Percentiles rank a stretch among this genome's conserved stretches.
These are phyloP conservation scores for Neolamprologus falcicula DNA, from an alignment of 2,113 vertebrate species.

Conservation along the genomic window DNA sequence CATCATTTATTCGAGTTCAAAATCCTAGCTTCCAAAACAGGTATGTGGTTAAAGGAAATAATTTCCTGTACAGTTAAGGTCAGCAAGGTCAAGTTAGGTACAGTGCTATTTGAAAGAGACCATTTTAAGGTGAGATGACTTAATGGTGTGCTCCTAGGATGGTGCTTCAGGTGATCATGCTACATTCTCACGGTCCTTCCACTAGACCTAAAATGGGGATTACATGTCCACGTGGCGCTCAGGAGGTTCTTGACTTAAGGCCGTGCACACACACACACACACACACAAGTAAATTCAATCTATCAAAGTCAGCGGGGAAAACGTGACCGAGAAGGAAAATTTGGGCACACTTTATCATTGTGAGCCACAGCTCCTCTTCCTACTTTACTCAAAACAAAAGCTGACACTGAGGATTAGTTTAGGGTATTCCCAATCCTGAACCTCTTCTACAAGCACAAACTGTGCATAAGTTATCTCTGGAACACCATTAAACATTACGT, in stretches of 20 bases:
- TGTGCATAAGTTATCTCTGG: conserved; percentile 20
- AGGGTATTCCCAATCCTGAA: neutral
- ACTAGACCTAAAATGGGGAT: conserved; percentile 17
- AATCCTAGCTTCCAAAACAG: conserved; percentile 79
- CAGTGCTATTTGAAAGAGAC: conserved; percentile 55
- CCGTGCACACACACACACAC: conserved; percentile 13
- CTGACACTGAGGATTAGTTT: conserved; percentile 44
- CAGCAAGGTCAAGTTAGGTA: conserved; percentile 61
- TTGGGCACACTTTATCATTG: conserved; percentile 19
- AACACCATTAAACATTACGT: conserved; percentile 17
- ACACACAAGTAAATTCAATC: conserved; percentile 19
- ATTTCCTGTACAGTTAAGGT: conserved; percentile 70
- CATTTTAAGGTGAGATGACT: conserved; percentile 31
- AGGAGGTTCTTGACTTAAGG: conserved; percentile 36
- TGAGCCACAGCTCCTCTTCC: conserved; percentile 29
- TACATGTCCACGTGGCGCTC: conserved; percentile 38
- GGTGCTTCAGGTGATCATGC: conserved; percentile 55
- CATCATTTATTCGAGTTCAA: conserved; percentile 92
- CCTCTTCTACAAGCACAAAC: conserved; percentile 24
- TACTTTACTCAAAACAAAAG: conserved; percentile 34
- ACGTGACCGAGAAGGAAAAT: conserved; percentile 11
- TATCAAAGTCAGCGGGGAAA: conserved; percentile 28
- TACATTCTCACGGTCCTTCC: conserved; percentile 51
- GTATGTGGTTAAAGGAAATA: conserved; percentile 61
- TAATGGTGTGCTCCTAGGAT: conserved; percentile 41